Evolutionary conservation across 2,888 invertebrate species (phyloP).

Genomic region (Zeuzera pyrina): DNA sequence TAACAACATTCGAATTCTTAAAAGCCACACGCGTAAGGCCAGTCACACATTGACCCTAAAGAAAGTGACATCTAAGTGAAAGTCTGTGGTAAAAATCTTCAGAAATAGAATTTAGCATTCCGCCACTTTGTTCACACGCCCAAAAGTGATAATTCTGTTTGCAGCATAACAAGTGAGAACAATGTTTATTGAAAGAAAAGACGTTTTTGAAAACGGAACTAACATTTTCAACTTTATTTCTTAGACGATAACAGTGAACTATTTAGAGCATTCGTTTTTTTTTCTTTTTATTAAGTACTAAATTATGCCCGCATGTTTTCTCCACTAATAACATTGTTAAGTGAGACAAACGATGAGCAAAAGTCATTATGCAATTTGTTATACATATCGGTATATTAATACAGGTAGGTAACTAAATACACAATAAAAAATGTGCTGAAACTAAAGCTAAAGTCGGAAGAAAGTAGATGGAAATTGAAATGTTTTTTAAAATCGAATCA

Average conservation of each 20-base stretch:
- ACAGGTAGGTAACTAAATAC: too few relatives aligned
- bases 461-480: slow-evolving; percentile 9
- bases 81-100: slow-evolving; percentile 26
- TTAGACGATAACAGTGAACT: too few relatives aligned
- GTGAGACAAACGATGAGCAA: too few relatives aligned
- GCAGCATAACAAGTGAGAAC: slow-evolving; percentile 12
- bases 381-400: too few relatives aligned
- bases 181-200: slow-evolving; percentile 7
- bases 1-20: slow-evolving; percentile 24
- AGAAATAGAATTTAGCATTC: slow-evolving; percentile 36
- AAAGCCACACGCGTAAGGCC: slow-evolving; percentile 21
- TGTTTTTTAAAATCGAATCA: slow-evolving; percentile 40
- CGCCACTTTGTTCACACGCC: slow-evolving; percentile 41
- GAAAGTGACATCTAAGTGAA: slow-evolving; percentile 51
- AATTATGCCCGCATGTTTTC: too few relatives aligned
- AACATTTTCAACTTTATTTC: slow-evolving; percentile 25
- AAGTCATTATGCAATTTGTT: too few relatives aligned
- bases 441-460: too few relatives aligned
- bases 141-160: slow-evolving; percentile 45
- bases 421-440: too few relatives aligned
- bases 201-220: slow-evolving; percentile 38
- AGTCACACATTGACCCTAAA: slow-evolving; percentile 30
- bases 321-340: too few relatives aligned
- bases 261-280: too few relatives aligned
- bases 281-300: too few relatives aligned